Evolutionary conservation across 2,113 vertebrate species (phyloP).

Genomic region (Hippocampus guttulatus): DNA sequence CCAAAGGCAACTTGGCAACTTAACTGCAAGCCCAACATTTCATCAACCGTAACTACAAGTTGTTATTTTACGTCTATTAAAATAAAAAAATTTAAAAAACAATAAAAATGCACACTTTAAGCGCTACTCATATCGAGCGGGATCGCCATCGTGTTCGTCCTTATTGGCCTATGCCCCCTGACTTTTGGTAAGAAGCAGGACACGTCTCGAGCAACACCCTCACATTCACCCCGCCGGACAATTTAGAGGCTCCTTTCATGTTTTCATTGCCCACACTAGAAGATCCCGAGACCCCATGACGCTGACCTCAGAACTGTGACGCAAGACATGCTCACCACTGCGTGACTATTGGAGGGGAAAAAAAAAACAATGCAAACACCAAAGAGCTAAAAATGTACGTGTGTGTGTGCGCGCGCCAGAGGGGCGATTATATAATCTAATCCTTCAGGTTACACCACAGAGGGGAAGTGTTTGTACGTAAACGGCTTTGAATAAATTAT

Average conservation of each 20-base stretch:
- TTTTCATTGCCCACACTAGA: too few relatives aligned
- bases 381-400: neutral
- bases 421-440: neutral
- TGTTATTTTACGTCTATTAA: neutral
- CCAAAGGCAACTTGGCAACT: constrained; percentile 1
- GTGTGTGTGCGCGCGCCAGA: neutral
- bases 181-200: too few relatives aligned
- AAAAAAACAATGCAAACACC: neutral
- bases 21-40: neutral
- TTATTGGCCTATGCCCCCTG: too few relatives aligned
- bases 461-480: constrained; percentile 44
- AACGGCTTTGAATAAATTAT: constrained; percentile 60
- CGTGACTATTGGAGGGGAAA: neutral
- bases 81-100: too few relatives aligned
- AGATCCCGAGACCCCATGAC: too few relatives aligned
- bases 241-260: too few relatives aligned
- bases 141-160: too few relatives aligned
- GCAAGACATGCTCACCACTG: neutral
- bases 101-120: neutral
- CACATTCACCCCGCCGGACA: too few relatives aligned
- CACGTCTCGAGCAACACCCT: too few relatives aligned
- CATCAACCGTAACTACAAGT: neutral
- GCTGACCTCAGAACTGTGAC: neutral
- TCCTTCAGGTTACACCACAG: neutral
- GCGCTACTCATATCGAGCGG: neutral